Percentiles rank a stretch among this genome's conserved stretches.
Conservation (phyloP, 2,888 invertebrate genomes). For the Nemotelus nigrinus region DNA sequence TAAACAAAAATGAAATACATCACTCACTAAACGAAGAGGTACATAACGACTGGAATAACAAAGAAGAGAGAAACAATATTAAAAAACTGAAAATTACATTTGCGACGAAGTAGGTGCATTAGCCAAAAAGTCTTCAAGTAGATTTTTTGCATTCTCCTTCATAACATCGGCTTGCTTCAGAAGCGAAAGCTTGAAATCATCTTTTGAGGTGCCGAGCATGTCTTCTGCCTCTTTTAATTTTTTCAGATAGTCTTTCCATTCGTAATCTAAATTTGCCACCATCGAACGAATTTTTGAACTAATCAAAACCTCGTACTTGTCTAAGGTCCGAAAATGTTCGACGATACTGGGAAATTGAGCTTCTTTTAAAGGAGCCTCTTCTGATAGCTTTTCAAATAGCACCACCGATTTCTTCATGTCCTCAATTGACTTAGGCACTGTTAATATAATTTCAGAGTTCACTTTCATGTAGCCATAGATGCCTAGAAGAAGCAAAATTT, state of each 20-base stretch:
- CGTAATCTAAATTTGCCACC: constrained; percentile 56
- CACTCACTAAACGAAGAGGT: background rate
- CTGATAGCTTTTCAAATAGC: constrained; percentile 74
- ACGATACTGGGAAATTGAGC: constrained; percentile 78
- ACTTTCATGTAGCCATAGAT: constrained; percentile 72
- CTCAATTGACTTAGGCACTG: constrained; percentile 76
- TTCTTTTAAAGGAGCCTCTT: constrained; percentile 73
- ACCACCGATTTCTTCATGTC: constrained; percentile 76
- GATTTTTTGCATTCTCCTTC: constrained; percentile 73
- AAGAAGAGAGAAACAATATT: constrained; percentile 15
- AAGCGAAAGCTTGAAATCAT: constrained; percentile 76
- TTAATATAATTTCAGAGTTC: constrained; percentile 68
- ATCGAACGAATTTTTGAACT: constrained; percentile 59
- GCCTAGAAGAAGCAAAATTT: constrained; percentile 56
- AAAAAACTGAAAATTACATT: constrained; percentile 58
- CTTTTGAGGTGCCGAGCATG: constrained; percentile 77
- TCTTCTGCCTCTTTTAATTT: constrained; percentile 77
- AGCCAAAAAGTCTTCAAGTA: constrained; percentile 77
- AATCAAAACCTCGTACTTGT: constrained; percentile 79
- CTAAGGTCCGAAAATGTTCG: constrained; percentile 77
- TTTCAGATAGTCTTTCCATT: constrained; percentile 78
- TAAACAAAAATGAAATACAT: too few species aligned
- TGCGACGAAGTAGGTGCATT: constrained; percentile 74
- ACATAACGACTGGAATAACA: background rate
- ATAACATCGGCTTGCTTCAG: constrained; percentile 78